Evolutionary conservation across 2,113 vertebrate genomes (phyloP).

Genomic region (Erpornis zantholeuca): DNA sequence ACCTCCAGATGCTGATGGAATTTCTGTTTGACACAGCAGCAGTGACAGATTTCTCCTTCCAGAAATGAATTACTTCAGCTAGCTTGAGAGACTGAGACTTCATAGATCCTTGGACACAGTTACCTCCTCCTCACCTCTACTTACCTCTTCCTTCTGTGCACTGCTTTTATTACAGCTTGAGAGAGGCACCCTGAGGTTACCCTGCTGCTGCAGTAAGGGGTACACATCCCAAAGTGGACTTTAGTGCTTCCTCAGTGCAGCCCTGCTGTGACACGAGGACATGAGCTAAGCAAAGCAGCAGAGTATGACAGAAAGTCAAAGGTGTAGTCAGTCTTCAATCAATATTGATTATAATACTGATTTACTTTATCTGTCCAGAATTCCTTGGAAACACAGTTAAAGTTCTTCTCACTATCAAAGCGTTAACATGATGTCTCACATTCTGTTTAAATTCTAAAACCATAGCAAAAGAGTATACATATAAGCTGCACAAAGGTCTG

Average conservation of each 20-base stretch:
- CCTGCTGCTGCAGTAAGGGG: not conserved
- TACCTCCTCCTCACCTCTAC: not conserved
- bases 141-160: not conserved
- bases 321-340: not conserved
- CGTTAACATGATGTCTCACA: not conserved
- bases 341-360: not conserved
- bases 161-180: not conserved
- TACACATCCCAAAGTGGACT: not conserved
- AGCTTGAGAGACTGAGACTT: not conserved
- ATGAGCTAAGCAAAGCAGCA: not conserved
- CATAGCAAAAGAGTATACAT: not conserved
- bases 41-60: not conserved
- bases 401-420: not conserved
- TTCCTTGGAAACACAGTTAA: not conserved
- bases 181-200: not conserved
- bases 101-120: not conserved
- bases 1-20: not conserved
- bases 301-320: not conserved
- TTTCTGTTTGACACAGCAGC: not conserved
- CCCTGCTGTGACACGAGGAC: not conserved
- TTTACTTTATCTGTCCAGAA: not conserved
- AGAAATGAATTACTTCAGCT: not conserved
- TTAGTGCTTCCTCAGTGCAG: not conserved
- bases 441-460: not conserved
- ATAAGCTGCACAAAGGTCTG: not conserved